Evolutionary conservation across 2,888 invertebrate species (phyloP), one percentile per base, ranked within the genome.

Genomic region (Perithous albicinctus): DNA sequence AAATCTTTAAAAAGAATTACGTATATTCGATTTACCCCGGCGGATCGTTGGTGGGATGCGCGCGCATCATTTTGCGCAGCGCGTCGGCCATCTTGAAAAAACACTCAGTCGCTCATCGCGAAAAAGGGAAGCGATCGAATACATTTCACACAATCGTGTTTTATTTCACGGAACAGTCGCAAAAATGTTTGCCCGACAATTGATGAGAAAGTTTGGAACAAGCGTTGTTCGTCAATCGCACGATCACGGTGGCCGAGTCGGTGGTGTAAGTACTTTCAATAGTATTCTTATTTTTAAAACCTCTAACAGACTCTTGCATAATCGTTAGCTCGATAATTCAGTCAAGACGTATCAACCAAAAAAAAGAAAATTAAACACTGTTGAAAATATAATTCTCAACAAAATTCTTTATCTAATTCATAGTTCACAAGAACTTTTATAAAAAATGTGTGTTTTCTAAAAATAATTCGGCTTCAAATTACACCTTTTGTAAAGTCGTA

Each of bases 181-280:
- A 70, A 83, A 80, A 64, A 84, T 86, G 85, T 66, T 87, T 59
- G 74, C 84, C 2, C 85, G 84, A 67, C 87, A 85, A 61, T 48
- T 87, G 18, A 64, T 85, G 1, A 88, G 90, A 32, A 87, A 76
- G 18, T 88, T 90, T 18, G 87, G 82, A 26, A 90, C 90, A 26
- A 87, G 87, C 41, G 85, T 86, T 1, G 54, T 84, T 4, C 84
- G 85, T 1, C 75, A 86, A 23, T 61, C 84, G 0, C 86, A 88
- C 61, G 83, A 86, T 70, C 87, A 86, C 7, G 90, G 90, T n/a
- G 85, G 73, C 10, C 59, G 73, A 15, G 54, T 86, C 6, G 91
- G 90, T 67, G 69, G 80, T 18, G 91, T 91, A 80, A 87, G 91
- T 88, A 56, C 54, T n/a, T 43, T 7, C 0, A 15, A n/a, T n/a